Conservation (phyloP, 2,797 vertebrate genomes). For the Heterohyrax brucei region DNA sequence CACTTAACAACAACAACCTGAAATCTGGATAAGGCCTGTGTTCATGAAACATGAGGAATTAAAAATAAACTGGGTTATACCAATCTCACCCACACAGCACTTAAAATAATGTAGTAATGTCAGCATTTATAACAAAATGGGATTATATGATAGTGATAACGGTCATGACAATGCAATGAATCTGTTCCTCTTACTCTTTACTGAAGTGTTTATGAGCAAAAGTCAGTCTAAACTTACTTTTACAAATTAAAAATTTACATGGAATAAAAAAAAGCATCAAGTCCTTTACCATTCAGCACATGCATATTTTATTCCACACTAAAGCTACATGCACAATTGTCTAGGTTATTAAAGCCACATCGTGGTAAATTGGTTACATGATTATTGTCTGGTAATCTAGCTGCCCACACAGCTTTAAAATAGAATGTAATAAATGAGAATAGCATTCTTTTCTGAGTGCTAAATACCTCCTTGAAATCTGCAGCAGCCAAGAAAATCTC, state of each 20-base stretch:
- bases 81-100: not conserved
- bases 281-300: conserved; percentile 52
- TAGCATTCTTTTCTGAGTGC: conserved; percentile 69
- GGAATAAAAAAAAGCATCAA: conserved; percentile 4
- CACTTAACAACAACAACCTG: too few relatives aligned
- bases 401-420: conserved; percentile 84
- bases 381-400: conserved; percentile 82
- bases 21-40: not conserved
- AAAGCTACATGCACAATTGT: conserved; percentile 20
- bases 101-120: conserved; percentile 13
- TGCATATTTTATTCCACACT: conserved; percentile 47
- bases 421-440: conserved; percentile 84
- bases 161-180: not conserved
- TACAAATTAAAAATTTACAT: not conserved
- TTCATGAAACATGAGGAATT: not conserved
- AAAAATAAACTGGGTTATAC: not conserved
- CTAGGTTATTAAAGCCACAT: conserved; percentile 26
- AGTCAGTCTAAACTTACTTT: not conserved
- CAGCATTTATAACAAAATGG: not conserved
- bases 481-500: conserved; percentile 75
- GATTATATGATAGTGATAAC: not conserved
- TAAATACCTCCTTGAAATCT: conserved; percentile 76
- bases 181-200: not conserved
- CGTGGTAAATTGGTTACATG: not conserved
- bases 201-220: not conserved